Evolutionary conservation across 2,888 invertebrate genomes (phyloP), one percentile per base, ranked within the genome.

Genomic region (Schizotus pectinicornis): DNA sequence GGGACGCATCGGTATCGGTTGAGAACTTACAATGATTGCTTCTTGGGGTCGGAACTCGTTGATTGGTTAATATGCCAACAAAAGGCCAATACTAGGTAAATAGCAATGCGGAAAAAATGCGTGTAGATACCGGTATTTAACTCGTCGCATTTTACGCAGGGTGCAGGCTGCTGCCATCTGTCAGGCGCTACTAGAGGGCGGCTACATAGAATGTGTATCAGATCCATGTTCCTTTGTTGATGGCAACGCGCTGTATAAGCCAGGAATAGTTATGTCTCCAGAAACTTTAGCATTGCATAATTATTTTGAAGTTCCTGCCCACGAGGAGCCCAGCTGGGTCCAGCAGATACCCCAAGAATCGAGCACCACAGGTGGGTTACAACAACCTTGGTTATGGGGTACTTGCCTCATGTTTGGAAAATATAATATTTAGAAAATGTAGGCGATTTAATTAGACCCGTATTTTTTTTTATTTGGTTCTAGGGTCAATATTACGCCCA

Each of bases 1-100:
- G 84, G 85, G 65, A 85, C 83, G 9, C 86, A 87, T 70, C 81
- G 92, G 59, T 88, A 90, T 71, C 85, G 91, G 13, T 81, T 92
- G 11, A 85, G 90, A 61, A 87, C 88, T 60, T 91, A 90, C 77
- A 84, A 84, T 58, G 86, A 87, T 46, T 92, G 92, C 65, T 89
- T 93, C 80, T 82, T 89, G 9, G 94, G 93, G 1, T 88, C 86
- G 56, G 91, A 93, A 71, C 79, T 94, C 7, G 86, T 94, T 3
- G 92, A 93, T 73, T 94, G 94, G 94, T 81, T 94, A 11, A 86
- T 92, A 73, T 84, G 86, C 48, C 89, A 91, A 70, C 89, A 91
- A 59, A 88, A 87, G 74, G 89, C 90, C 36, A 87, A 88, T 47
- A 88, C 88, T 0, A 86, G 91, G 92, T 90, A 77, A 35, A 12